A percentile compares a stretch with the other conserved stretches of the same genome.
phyloP scores from a whole-genome alignment of 2,797 vertebrate species.

The Tapera naevia region DNA sequence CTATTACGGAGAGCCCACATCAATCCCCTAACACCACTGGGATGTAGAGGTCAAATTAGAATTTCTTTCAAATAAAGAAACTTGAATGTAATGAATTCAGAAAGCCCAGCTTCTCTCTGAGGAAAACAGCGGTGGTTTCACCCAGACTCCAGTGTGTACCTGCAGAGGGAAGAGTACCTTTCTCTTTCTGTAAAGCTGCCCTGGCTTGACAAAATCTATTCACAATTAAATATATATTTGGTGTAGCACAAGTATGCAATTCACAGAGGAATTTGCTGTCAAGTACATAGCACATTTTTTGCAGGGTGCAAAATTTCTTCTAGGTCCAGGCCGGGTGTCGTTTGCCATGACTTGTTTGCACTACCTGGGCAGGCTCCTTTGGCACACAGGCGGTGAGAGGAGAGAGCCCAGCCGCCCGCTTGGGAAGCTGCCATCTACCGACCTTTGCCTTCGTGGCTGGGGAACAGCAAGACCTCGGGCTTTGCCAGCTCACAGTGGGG shows the following conservation, averaged over 20 bases:
- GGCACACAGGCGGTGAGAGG: background rate
- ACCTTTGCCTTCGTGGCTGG: accelerated
- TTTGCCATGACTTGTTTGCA: background rate
- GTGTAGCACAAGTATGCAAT: background rate
- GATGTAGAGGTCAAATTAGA: background rate
- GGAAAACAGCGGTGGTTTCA: background rate
- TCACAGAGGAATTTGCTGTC: background rate
- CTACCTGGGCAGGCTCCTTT: background rate
- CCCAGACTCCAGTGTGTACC: accelerated
- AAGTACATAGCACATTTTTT: background rate
- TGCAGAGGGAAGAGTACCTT: background rate
- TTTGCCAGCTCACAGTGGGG: background rate
- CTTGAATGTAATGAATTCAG: background rate
- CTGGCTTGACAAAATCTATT: background rate
- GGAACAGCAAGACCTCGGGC: background rate
- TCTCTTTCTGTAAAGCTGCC: background rate
- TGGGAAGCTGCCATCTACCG: background rate
- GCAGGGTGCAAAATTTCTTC: background rate
- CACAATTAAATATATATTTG: background rate
- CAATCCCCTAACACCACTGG: background rate
- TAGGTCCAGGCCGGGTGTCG: background rate
- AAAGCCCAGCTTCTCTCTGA: background rate
- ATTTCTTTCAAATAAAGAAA: background rate
- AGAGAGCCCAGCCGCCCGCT: accelerated
- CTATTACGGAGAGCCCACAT: background rate